Evolutionary conservation across 1,140 invertebrate genomes (phyloP).

Genomic region (Lordiphosa clarofinis): DNA sequence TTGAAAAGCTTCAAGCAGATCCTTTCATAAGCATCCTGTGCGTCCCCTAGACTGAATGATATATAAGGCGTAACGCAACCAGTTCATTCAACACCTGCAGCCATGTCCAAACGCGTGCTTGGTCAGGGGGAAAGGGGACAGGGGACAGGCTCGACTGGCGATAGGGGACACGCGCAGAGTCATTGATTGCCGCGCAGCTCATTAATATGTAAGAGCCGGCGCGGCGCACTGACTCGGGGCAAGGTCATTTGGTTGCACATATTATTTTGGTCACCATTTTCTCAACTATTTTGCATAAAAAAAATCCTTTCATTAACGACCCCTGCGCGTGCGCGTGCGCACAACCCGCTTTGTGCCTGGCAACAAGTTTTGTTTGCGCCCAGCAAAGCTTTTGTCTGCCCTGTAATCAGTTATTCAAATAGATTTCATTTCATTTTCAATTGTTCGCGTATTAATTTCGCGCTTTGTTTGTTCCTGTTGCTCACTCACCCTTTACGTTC

Average conservation of each 20-base stretch:
- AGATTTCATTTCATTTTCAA: conserved; percentile 55
- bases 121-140: conserved; percentile 16
- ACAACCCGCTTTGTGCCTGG: conserved; percentile 2
- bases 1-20: no score
- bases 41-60: conserved; percentile 31
- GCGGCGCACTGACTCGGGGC: conserved; percentile 6
- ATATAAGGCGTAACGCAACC: conserved; percentile 54
- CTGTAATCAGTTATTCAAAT: conserved; percentile 73
- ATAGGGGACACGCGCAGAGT: conserved; percentile 40
- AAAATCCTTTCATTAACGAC: conserved; percentile 64
- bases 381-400: conserved; percentile 18
- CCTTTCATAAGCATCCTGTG: no score
- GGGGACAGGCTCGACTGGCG: conserved; percentile 4
- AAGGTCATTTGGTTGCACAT: conserved; percentile 44
- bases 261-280: conserved; percentile 15
- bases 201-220: conserved; percentile 50
- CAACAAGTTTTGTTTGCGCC: conserved; percentile 52
- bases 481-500: conserved; percentile 27
- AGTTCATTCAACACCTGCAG: conserved; percentile 64
- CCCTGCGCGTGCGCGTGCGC: conserved; percentile 49
- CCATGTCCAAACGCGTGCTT: conserved; percentile 34
- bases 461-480: conserved; percentile 36
- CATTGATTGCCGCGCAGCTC: conserved; percentile 55
- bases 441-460: conserved; percentile 58
- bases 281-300: conserved; percentile 26